phyloP scores from a whole-genome alignment of 1,140 invertebrate genomes.

The Saccostrea cuccullata region DNA sequence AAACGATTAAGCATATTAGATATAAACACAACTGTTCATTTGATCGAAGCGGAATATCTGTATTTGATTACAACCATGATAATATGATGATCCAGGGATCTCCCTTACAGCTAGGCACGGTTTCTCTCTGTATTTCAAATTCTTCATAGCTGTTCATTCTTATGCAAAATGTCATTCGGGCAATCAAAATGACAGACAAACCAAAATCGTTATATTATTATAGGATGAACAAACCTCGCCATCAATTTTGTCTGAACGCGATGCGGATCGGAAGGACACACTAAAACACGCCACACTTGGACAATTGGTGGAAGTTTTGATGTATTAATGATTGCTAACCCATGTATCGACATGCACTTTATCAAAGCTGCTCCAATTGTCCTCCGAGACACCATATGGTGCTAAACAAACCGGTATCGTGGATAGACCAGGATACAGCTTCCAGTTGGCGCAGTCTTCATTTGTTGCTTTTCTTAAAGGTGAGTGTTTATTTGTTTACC shows the following conservation, averaged over 20 bases:
- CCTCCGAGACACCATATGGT: slow-evolving; percentile 23
- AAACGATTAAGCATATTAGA: no score
- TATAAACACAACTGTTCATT: no score
- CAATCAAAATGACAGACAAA: slow-evolving; percentile 19
- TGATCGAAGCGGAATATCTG: background rate
- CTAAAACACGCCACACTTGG: background rate
- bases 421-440: background rate
- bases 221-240: background rate
- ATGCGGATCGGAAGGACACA: background rate
- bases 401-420: background rate
- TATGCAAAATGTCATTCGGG: background rate
- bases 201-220: slow-evolving; percentile 10
- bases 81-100: background rate
- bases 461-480: background rate
- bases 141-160: background rate
- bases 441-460: background rate
- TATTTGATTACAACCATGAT: background rate
- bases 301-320: slow-evolving; percentile 24
- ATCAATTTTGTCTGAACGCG: slow-evolving; percentile 8
- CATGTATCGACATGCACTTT: slow-evolving; percentile 8
- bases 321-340: slow-evolving; percentile 33
- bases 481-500: background rate
- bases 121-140: no score
- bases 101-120: background rate
- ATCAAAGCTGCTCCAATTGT: slow-evolving; percentile 7